Conservation (phyloP, 2,888 invertebrate genomes). For the Melinopterus prodromus region DNA sequence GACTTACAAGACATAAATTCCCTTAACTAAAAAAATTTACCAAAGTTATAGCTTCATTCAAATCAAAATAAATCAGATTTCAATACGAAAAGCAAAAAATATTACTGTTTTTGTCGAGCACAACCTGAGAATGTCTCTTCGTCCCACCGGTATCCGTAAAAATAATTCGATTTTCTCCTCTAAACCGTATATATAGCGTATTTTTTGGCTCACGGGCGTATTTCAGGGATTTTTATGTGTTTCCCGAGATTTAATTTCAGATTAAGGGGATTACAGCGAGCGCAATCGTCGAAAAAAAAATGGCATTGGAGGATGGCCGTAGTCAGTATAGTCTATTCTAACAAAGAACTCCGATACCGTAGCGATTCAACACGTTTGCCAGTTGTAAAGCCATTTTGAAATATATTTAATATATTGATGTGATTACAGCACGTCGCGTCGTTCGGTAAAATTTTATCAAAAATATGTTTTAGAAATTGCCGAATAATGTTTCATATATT, state of each 20-base stretch:
- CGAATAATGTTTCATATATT: too few relatives aligned
- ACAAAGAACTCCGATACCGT: background rate
- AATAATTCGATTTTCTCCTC: background rate
- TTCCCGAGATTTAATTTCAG: conserved; percentile 25
- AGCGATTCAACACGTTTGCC: too few relatives aligned
- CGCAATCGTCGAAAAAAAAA: background rate
- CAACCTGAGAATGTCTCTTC: background rate
- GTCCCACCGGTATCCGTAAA: background rate
- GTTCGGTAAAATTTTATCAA: too few relatives aligned
- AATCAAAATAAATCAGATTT: background rate
- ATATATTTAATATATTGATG: too few relatives aligned
- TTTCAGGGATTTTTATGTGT: conserved; percentile 18
- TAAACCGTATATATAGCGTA: background rate
- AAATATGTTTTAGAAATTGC: too few relatives aligned
- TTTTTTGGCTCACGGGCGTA: background rate
- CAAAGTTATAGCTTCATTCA: background rate
- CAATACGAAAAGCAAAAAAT: background rate
- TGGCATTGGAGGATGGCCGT: background rate
- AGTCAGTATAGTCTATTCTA: background rate
- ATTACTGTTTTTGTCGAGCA: background rate
- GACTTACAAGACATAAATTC: too few relatives aligned
- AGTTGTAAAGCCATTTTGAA: too few relatives aligned
- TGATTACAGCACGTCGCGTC: too few relatives aligned
- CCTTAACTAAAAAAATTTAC: too few relatives aligned
- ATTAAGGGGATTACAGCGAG: conserved; percentile 11